Conservation (phyloP, 2,888 invertebrate genomes). For the Formica aserva region DNA sequence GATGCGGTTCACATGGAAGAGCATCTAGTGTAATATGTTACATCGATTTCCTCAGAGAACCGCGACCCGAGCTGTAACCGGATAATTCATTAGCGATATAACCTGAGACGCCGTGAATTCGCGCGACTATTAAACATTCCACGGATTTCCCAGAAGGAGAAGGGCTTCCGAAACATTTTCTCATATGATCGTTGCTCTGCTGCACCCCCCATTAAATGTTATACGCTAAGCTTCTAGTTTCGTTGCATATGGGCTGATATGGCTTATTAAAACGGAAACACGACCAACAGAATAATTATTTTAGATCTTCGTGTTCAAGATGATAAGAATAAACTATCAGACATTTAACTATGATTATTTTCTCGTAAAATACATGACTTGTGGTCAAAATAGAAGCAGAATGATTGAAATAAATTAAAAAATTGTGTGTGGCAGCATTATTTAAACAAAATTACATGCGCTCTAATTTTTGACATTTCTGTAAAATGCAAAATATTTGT, state of each 20-base stretch:
- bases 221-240: conserved; percentile 35
- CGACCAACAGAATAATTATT: conserved; percentile 10
- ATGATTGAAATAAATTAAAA: neutral
- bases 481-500: neutral
- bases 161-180: conserved; percentile 40
- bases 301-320: neutral
- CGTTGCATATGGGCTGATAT: neutral
- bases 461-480: neutral
- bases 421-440: neutral
- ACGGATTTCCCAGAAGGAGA: conserved; percentile 42
- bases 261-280: conserved; percentile 23
- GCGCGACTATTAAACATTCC: conserved; percentile 53
- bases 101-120: conserved; percentile 52
- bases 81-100: conserved; percentile 70
- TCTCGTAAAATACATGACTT: neutral
- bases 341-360: neutral
- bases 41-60: conserved; percentile 69
- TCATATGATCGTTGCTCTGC: conserved; percentile 21
- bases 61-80: conserved; percentile 56
- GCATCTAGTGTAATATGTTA: conserved; percentile 31
- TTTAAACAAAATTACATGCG: neutral
- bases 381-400: neutral
- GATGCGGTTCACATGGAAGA: conserved; percentile 49
- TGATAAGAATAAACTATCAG: neutral
- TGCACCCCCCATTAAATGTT: conserved; percentile 22